These are phyloP conservation scores for Gadus chalcogrammus DNA, from an alignment of 2,113 vertebrate genomes.

Conservation along the genomic window DNA sequence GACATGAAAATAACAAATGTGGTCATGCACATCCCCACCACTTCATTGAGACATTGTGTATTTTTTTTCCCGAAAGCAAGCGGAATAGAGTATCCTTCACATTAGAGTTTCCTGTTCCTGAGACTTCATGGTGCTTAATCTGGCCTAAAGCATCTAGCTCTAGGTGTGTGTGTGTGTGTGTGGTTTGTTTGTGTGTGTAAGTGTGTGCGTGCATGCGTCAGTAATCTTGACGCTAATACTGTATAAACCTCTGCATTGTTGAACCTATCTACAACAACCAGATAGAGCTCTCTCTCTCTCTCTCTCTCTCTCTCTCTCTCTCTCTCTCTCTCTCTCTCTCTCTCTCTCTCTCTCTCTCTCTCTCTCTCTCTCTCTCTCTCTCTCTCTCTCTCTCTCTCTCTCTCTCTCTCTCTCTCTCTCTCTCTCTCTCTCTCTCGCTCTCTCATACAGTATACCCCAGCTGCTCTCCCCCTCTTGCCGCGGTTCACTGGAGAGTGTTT, in stretches of 20 bases:
- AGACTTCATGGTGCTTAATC: no score
- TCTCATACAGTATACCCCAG: not conserved
- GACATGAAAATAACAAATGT: no score
- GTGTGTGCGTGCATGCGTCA: not conserved
- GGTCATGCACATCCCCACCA: no score
- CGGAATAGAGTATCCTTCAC: no score
- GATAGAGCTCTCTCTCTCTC: not conserved
- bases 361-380: not conserved
- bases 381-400: constrained; percentile 1
- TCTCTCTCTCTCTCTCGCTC: not conserved
- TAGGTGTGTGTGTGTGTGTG: not conserved
- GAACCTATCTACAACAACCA: no score
- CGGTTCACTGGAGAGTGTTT: not conserved
- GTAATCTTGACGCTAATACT: not conserved
- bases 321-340: no score
- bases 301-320: not conserved
- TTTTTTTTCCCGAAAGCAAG: no score
- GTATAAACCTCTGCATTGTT: no score
- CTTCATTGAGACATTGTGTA: no score
- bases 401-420: not conserved
- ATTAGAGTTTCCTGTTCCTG: no score
- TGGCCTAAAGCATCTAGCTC: no score
- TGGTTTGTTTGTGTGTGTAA: no score
- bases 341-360: not conserved
- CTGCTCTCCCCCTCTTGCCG: not conserved